Base-by-base conservation (phyloP, 2,113 vertebrate species). In the Lanius collurio region DNA sequence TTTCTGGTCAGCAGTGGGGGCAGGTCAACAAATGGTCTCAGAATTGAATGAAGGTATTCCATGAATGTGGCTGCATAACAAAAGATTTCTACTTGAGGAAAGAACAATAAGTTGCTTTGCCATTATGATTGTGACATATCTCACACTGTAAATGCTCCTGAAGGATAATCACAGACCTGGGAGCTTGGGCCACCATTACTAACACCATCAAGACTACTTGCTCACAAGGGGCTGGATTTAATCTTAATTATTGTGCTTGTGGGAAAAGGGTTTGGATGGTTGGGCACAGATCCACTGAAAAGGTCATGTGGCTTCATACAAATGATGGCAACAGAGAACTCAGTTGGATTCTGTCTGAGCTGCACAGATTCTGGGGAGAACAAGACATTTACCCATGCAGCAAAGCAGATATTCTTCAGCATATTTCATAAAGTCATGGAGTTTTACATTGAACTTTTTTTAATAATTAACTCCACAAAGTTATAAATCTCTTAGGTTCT, bases 1-100 rank as follows among this genome's bases (percentile, higher is more conserved):
- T 98, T 99, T 89, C 98, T 98, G 94, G 99, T 99, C 78, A 99
- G 98, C 80, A 99, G 96, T 2, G 98, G 98, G 5, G 98, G 98
- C 44, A 99, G 63, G 44, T 98, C 97, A 62, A 98, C 95, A 59
- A 99, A 7, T 2, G 99, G 99, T 64, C 97, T 98, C 94, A 99
- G 94, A 13, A 96, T 44, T 6, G 98, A 27, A 20, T 99, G 98
- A 73, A 99, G 88, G 56, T 96, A 96, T 93, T 99, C 99, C 98
- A 99, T 98, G 56, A 98, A 47, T 11, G 97, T 77, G 49, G 99
- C 99, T 99, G 98, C 18, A 17, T n/a, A 93, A 87, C 15, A 88
- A 68, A 93, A 89, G 46, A 83, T 82, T 87, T 64, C 8, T 4
- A 2, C 31, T 76, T 96, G 35, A 93, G 52, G 16, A 44, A 31